Evolutionary conservation across 2,888 invertebrate species (phyloP).

Genomic region (Encarsia formosa): DNA sequence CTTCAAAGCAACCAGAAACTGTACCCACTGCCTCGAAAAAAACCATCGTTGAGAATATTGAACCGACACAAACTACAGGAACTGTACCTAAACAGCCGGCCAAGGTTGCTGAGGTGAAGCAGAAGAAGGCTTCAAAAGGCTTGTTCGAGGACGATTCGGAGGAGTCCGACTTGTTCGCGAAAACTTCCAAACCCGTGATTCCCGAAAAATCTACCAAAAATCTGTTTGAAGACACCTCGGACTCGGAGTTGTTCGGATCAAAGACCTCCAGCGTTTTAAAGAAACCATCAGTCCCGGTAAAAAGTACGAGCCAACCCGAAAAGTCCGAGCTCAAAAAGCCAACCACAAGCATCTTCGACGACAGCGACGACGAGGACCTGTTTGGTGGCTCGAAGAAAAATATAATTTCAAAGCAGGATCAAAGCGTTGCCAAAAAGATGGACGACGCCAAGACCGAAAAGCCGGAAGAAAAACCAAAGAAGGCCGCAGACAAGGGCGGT

Average conservation of each 20-base stretch:
- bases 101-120: background rate
- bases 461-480: background rate
- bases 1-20: too few relatives aligned
- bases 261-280: too few relatives aligned
- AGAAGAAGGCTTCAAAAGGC: too few relatives aligned
- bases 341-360: slow-evolving; percentile 28
- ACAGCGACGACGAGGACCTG: slow-evolving; percentile 23
- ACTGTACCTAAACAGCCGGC: too few relatives aligned
- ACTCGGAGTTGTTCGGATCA: slow-evolving; percentile 2
- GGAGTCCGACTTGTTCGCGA: background rate
- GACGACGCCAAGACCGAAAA: slow-evolving; percentile 11
- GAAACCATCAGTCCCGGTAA: background rate
- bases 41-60: too few relatives aligned
- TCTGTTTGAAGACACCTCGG: slow-evolving; percentile 7
- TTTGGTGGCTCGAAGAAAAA: slow-evolving; percentile 23
- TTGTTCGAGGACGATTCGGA: too few relatives aligned
- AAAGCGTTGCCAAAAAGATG: slow-evolving; percentile 5
- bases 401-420: background rate
- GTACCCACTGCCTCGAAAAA: too few relatives aligned
- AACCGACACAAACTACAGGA: too few relatives aligned
- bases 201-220: background rate
- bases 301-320: slow-evolving; percentile 11
- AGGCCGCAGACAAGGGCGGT: background rate
- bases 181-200: background rate
- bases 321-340: slow-evolving; percentile 30